A percentile compares a stretch with the other conserved stretches of the same genome.
Conservation (phyloP, 92 coral and sea anemone species). For the Epizoanthus fatuus region DNA sequence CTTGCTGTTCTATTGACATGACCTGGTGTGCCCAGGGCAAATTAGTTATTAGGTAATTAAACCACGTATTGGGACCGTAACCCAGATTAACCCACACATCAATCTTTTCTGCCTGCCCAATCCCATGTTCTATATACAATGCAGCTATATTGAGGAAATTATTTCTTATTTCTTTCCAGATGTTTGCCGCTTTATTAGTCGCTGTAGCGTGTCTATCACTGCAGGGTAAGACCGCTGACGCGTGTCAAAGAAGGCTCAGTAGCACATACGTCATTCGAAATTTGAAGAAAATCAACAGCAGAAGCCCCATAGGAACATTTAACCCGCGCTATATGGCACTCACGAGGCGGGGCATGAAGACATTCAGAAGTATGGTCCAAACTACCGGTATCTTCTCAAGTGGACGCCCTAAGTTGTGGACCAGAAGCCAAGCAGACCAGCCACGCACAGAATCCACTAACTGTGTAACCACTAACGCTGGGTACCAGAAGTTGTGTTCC, state of each 20-base stretch:
- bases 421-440: background rate
- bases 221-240: background rate
- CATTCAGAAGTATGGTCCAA: background rate
- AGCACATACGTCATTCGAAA: background rate
- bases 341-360: background rate
- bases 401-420: background rate
- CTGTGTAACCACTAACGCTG: background rate
- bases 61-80: too few relatives aligned
- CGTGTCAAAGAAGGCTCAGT: background rate
- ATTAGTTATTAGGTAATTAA: too few relatives aligned
- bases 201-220: background rate
- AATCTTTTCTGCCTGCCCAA: too few relatives aligned
- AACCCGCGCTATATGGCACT: background rate
- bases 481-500: slow-evolving; percentile 54
- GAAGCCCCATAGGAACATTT: background rate
- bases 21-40: too few relatives aligned
- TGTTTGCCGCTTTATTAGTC: background rate
- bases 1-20: too few relatives aligned
- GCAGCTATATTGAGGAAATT: too few relatives aligned
- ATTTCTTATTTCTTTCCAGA: background rate
- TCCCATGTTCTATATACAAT: too few relatives aligned
- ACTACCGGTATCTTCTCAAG: background rate
- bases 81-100: too few relatives aligned
- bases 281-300: background rate
- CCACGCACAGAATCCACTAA: background rate